Evolutionary conservation across 2,797 vertebrate species (phyloP).

Genomic region (Nannoperca australis): DNA sequence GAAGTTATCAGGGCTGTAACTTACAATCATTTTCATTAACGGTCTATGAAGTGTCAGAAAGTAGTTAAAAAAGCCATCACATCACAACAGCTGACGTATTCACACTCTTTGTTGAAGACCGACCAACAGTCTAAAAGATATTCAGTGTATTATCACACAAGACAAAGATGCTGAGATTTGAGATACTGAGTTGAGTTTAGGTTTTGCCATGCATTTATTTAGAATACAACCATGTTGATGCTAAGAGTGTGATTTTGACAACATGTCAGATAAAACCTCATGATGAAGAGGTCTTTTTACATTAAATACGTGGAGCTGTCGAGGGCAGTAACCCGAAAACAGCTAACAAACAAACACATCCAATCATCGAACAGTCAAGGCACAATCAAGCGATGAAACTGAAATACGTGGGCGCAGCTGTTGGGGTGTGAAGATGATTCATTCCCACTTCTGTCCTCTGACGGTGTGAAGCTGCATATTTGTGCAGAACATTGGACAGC

Average conservation of each 20-base stretch:
- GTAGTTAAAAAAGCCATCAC: background rate
- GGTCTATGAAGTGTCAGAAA: background rate
- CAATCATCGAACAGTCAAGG: slow-evolving; percentile 17
- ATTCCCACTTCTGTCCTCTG: slow-evolving; percentile 61
- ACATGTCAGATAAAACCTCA: slow-evolving; percentile 10
- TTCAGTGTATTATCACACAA: background rate
- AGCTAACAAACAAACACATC: slow-evolving; percentile 18
- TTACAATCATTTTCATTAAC: background rate
- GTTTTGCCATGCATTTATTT: background rate
- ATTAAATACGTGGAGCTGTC: slow-evolving; percentile 21
- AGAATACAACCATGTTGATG: slow-evolving; percentile 4
- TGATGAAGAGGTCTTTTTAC: slow-evolving; percentile 8
- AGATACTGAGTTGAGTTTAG: background rate
- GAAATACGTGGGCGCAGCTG: slow-evolving; percentile 28
- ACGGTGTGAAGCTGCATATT: slow-evolving; percentile 41
- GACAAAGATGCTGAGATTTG: background rate
- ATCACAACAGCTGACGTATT: background rate
- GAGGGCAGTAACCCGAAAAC: background rate
- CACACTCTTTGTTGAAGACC: background rate
- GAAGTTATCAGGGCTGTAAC: background rate
- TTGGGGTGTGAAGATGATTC: slow-evolving; percentile 57
- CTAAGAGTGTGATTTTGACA: slow-evolving; percentile 14
- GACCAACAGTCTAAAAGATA: background rate
- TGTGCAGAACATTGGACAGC: slow-evolving; percentile 49
- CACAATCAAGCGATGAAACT: slow-evolving; percentile 14